phyloP scores from a whole-genome alignment of 2,888 invertebrate genomes.

The Dynastes maya region DNA sequence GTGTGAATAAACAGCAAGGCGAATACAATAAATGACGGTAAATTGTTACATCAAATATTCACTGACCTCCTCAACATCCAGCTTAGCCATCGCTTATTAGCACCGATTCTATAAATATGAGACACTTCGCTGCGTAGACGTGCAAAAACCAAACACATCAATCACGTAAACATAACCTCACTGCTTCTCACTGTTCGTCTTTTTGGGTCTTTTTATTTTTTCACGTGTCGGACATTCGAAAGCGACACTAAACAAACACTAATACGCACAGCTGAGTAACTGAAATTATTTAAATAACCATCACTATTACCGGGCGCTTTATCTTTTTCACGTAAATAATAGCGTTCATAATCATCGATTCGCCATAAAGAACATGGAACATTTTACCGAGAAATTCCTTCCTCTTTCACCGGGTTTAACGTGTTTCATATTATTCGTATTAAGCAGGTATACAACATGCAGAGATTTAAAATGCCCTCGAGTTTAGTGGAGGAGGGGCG shows the following conservation, averaged over 20 bases:
- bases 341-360: background rate
- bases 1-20: constrained; percentile 5
- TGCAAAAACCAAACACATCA: constrained; percentile 24
- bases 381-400: constrained; percentile 20
- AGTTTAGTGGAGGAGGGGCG: constrained; percentile 24
- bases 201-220: constrained; percentile 1
- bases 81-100: constrained; percentile 55
- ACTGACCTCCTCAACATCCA: constrained; percentile 63
- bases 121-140: constrained; percentile 4
- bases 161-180: constrained; percentile 26
- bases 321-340: too few species aligned
- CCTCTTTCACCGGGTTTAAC: constrained; percentile 6
- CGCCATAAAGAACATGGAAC: background rate
- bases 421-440: constrained; percentile 19
- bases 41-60: constrained; percentile 59
- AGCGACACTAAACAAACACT: background rate
- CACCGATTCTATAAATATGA: constrained; percentile 52
- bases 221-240: constrained; percentile 6
- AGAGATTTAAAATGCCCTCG: constrained; percentile 32
- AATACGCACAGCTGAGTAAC: too few species aligned
- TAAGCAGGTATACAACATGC: constrained; percentile 28
- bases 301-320: too few species aligned
- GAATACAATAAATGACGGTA: constrained; percentile 34
- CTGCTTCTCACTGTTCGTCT: background rate
- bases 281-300: too few species aligned